Evolutionary conservation across 2,888 invertebrate genomes (phyloP).

Genomic region (Drosophila incognita): DNA sequence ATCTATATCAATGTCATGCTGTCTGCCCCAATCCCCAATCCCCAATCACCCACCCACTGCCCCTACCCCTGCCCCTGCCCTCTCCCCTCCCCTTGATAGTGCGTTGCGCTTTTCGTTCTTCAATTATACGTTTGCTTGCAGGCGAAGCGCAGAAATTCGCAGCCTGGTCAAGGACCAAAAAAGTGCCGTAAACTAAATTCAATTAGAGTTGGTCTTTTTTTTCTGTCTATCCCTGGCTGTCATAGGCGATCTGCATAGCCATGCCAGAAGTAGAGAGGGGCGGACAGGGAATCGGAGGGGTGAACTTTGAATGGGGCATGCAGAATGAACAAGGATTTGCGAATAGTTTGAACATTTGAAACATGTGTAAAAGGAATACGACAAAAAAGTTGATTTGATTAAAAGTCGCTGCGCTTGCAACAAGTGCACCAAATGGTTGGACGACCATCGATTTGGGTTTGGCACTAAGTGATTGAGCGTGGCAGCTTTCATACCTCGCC

Average conservation of each 20-base stretch:
- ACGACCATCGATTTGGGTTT: conserved; percentile 1
- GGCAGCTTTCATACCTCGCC: conserved; percentile 18
- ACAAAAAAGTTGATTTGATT: conserved; percentile 65
- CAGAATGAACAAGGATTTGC: conserved; percentile 7
- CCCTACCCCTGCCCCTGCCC: not conserved
- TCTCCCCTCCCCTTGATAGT: conserved; percentile 10
- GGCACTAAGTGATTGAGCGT: conserved; percentile 43
- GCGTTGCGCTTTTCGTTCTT: conserved; percentile 71
- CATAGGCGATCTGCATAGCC: conserved; percentile 72
- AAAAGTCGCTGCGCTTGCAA: conserved; percentile 60
- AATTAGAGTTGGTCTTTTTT: conserved; percentile 55
- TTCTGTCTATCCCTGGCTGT: conserved; percentile 22
- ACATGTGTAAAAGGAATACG: conserved; percentile 58
- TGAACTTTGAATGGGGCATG: not conserved
- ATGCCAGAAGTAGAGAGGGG: conserved; percentile 1
- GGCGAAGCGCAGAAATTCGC: conserved; percentile 17
- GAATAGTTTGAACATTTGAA: conserved; percentile 53
- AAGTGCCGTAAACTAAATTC: conserved; percentile 72
- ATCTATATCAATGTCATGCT: conserved; percentile 41
- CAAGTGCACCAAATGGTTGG: conserved; percentile 54
- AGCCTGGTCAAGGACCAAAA: conserved; percentile 61
- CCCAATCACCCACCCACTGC: not conserved
- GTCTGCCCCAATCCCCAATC: not conserved
- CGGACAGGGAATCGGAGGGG: not conserved
- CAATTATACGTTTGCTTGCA: conserved; percentile 39